Percentiles rank a stretch among this genome's conserved stretches.
Conservation (phyloP, 2,888 invertebrate genomes). For the Antheraea yamamai region DNA sequence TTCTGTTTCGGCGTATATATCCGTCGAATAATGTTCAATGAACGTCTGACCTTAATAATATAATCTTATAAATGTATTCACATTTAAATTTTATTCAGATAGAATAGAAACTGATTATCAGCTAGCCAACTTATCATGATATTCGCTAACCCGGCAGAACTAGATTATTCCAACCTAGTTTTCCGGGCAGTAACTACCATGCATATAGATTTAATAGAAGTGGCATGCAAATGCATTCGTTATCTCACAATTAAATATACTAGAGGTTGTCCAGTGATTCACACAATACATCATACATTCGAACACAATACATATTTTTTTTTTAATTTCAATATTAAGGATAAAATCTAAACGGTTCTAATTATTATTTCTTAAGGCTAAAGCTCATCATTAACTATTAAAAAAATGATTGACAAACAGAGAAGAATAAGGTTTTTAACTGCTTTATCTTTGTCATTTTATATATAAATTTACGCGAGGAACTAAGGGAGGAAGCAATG, state of each 20-base stretch:
- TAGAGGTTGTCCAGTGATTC: no score
- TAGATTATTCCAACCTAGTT: conserved; percentile 64
- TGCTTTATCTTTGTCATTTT: no score
- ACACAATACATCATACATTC: no score
- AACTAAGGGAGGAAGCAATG: no score
- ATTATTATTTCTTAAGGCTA: no score
- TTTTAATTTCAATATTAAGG: no score
- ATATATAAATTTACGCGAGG: no score
- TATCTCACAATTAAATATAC: neutral
- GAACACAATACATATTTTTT: no score
- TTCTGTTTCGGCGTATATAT: neutral
- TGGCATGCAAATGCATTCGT: conserved; percentile 17
- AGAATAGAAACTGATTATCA: conserved; percentile 39
- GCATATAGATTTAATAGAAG: conserved; percentile 38
- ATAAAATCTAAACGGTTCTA: no score
- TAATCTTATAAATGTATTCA: conserved; percentile 8
- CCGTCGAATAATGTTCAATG: neutral
- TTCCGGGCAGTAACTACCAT: conserved; percentile 35
- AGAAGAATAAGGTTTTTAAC: no score
- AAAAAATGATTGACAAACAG: no score
- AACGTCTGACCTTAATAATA: conserved; percentile 9
- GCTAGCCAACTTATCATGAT: conserved; percentile 37
- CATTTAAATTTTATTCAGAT: conserved; percentile 23
- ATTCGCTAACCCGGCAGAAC: conserved; percentile 53
- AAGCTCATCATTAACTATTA: no score